Conservation (phyloP, 2,888 invertebrate genomes). For the Caenorhabditis sp. region DNA sequence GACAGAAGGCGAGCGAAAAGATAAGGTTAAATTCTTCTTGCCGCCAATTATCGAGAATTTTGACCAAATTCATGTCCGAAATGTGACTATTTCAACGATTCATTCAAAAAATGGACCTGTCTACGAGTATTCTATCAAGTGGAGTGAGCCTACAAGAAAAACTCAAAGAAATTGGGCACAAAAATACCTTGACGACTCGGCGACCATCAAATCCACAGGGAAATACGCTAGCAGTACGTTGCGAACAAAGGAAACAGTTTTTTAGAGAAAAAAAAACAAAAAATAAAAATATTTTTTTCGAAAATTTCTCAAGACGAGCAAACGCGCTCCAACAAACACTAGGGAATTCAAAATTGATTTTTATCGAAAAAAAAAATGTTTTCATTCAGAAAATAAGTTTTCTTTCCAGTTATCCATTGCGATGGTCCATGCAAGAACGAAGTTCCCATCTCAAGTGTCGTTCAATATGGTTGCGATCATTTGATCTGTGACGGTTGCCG, state of each 20-base stretch:
- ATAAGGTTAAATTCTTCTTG: neutral
- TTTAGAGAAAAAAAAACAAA: too few relatives aligned
- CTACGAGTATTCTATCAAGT: neutral
- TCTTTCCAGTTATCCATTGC: constrained; percentile 10
- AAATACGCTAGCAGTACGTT: neutral
- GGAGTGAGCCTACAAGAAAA: neutral
- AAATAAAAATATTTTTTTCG: too few relatives aligned
- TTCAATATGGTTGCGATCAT: constrained; percentile 32
- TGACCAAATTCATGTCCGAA: neutral
- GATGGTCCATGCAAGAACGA: constrained; percentile 22
- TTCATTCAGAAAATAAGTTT: neutral
- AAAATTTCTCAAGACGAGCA: too few relatives aligned
- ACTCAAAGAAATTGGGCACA: neutral
- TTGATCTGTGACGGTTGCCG: constrained; percentile 23
- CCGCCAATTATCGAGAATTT: neutral
- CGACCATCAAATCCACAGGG: neutral
- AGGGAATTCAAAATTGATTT: too few relatives aligned
- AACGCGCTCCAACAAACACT: too few relatives aligned
- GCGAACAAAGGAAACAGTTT: too few relatives aligned
- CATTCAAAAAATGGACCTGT: neutral
- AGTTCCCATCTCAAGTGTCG: constrained; percentile 1
- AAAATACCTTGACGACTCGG: neutral
- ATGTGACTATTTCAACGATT: neutral
- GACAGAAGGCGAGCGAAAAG: neutral
- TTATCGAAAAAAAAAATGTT: neutral